Base-by-base conservation (phyloP, 2,797 vertebrate genomes). In the Macropodus opercularis region DNA sequence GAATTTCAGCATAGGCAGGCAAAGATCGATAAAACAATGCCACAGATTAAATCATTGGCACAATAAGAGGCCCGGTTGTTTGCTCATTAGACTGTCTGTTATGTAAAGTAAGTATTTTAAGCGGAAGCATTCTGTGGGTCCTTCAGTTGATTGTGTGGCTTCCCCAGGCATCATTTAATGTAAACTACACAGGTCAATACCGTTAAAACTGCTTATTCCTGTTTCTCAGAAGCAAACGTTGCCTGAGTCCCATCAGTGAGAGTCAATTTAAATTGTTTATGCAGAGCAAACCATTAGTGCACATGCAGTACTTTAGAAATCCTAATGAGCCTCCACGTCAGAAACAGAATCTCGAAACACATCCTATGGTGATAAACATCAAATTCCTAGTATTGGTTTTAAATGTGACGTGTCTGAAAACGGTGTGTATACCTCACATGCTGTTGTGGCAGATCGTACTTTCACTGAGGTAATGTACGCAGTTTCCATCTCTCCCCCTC, bases 1-100 rank as follows among this genome's bases (percentile, higher is more conserved):
- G 71, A 75, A 84, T 81, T 76, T 70, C 68, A 72, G 81, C 79
- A 78, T 85, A 81, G 72, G 49, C 77, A 66, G 80, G 67, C 46
- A 43, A 38, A 69, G 79, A 89, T 89, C 81, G 74, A 87, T 88
- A 79, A 81, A 81, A 75, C 32, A 40, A 81, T 80, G 52, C 49
- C 53, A 60, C 49, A 60, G 53, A 71, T 73, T 72, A 72, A 78
- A 85, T 85, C 72, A 80, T 57, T 82, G 63, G 48, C 51, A 80
- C 66, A 59, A 59, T 31, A 57, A 58, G 51, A 81, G 71, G 56
- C 79, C 40, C 61, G 48, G 42, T 63, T 62, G 54, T 65, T 14
- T 53, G 57, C 54, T 57, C 49, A 72, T 79, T 77, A 82, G 60
- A 58, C n/a, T 64, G 65, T 59, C 65, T 69, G 58, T 76, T 63